Conservation (phyloP, 2,797 vertebrate genomes). For the Notolepis coatsorum region DNA sequence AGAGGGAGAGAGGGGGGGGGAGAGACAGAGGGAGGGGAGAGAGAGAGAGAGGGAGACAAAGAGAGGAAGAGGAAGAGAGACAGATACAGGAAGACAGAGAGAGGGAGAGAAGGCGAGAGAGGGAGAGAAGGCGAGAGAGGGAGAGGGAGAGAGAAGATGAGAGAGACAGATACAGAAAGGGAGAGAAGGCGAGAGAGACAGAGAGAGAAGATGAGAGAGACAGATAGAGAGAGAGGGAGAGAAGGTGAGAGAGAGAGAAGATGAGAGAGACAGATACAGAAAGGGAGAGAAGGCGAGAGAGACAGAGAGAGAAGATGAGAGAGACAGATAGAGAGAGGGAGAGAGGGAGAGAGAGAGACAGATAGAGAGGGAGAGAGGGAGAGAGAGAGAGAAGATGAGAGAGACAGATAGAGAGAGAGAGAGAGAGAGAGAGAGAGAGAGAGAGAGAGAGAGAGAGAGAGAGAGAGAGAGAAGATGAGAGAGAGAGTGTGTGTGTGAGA, state of each 20-base stretch:
- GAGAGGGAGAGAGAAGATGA: too few relatives aligned
- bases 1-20: slow-evolving; percentile 47
- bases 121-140: slow-evolving; percentile 61
- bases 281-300: not conserved
- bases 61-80: not conserved
- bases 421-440: not conserved
- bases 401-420: not conserved
- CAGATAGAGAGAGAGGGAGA: not conserved
- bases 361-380: slow-evolving; percentile 47
- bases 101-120: not conserved
- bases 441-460: slow-evolving; percentile 11
- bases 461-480: not conserved
- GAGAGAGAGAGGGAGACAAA: not conserved
- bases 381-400: not conserved
- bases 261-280: slow-evolving; percentile 47
- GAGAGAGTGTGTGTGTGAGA: slow-evolving; percentile 57
- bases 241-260: slow-evolving; percentile 34
- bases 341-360: slow-evolving; percentile 24
- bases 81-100: slow-evolving; percentile 9
- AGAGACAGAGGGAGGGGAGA: slow-evolving; percentile 37
- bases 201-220: not conserved
- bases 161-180: not conserved
- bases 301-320: not conserved
- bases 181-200: not conserved
- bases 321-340: slow-evolving; percentile 4